Evolutionary conservation across 2,888 invertebrate genomes (phyloP).

Genomic region (Stenolophus ochropezus): DNA sequence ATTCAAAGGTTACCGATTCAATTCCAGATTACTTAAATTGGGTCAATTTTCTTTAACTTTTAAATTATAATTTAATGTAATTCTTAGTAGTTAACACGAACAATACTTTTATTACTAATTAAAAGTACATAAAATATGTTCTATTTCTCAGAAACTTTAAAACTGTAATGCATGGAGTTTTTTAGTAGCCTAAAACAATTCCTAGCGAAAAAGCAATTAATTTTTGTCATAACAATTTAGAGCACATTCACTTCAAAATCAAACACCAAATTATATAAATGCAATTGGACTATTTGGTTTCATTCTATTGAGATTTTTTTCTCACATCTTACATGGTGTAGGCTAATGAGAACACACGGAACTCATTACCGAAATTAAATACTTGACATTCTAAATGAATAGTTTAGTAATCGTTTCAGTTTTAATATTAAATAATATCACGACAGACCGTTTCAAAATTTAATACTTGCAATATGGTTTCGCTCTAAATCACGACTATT

Average conservation of each 20-base stretch:
- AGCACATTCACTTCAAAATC: not conserved
- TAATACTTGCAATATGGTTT: not conserved
- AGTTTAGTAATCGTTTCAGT: not conserved
- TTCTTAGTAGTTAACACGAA: too few species aligned
- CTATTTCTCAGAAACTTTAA: conserved; percentile 6
- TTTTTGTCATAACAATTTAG: not conserved
- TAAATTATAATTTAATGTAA: too few species aligned
- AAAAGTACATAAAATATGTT: not conserved
- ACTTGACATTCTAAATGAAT: not conserved
- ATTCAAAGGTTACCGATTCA: too few species aligned
- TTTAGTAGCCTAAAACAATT: not conserved
- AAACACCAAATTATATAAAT: not conserved
- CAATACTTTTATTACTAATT: not conserved
- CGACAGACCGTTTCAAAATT: not conserved
- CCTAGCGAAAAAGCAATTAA: not conserved
- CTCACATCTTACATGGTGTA: not conserved
- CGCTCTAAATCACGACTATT: not conserved
- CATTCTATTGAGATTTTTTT: not conserved
- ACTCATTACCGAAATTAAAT: not conserved
- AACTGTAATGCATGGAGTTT: not conserved
- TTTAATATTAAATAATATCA: not conserved
- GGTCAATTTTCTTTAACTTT: too few species aligned
- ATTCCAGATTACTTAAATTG: too few species aligned
- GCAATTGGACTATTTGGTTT: not conserved
- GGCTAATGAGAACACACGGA: not conserved